A percentile compares a stretch with the other conserved stretches of the same genome.
phyloP scores from a whole-genome alignment of 2,113 vertebrate genomes.

The Entomyzon cyanotis region DNA sequence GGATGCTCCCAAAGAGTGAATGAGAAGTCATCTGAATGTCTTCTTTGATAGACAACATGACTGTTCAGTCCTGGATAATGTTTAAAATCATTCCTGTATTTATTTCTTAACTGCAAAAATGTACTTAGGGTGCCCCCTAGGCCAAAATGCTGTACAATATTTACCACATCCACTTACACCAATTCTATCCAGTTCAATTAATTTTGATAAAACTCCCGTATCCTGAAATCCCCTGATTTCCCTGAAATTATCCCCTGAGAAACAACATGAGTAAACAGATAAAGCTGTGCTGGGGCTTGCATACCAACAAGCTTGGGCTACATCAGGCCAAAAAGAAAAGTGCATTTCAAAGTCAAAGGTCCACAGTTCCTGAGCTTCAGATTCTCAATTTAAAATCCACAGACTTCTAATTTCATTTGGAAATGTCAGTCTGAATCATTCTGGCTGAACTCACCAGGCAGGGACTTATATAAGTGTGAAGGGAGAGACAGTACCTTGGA shows the following conservation, averaged over 20 bases:
- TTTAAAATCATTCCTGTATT: not conserved
- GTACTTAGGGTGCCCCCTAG: slow-evolving; percentile 64
- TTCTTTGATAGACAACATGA: not conserved
- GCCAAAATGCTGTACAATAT: slow-evolving; percentile 10
- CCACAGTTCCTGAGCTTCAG: not conserved
- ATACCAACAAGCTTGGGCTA: not conserved
- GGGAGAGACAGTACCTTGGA: not conserved
- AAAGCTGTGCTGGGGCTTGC: not conserved
- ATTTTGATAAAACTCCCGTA: not conserved
- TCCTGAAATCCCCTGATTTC: not conserved
- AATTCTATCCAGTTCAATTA: not conserved
- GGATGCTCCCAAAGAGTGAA: not conserved
- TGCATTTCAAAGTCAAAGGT: slow-evolving; percentile 5
- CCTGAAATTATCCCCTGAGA: slow-evolving; percentile 8
- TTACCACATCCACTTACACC: not conserved
- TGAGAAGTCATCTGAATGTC: not conserved
- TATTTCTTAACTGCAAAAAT: slow-evolving; percentile 13
- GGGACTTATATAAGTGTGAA: not conserved
- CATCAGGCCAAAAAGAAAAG: not conserved
- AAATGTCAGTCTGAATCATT: slow-evolving; percentile 34
- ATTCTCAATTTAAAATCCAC: slow-evolving; percentile 3
- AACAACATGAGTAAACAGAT: not conserved
- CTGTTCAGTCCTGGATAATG: not conserved
- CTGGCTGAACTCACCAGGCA: not conserved
- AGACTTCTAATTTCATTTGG: not conserved